Conservation (phyloP, 2,888 invertebrate genomes). For the Spilosoma lubricipeda region DNA sequence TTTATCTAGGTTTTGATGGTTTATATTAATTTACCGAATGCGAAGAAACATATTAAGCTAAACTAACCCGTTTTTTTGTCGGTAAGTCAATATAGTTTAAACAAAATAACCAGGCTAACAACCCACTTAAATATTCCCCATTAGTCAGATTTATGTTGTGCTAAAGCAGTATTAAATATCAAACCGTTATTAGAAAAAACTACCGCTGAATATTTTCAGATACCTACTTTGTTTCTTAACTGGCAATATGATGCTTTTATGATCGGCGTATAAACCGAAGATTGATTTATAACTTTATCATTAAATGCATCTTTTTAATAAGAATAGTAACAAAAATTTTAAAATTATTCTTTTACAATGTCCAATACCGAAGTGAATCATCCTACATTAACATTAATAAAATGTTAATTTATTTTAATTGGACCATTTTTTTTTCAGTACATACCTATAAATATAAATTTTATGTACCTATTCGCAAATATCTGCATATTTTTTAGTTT, state of each 20-base stretch:
- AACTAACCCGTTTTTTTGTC: slow-evolving; percentile 3
- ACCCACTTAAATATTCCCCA: slow-evolving; percentile 11
- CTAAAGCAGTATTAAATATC: slow-evolving; percentile 10
- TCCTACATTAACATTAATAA: slow-evolving; percentile 3
- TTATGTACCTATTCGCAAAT: background rate
- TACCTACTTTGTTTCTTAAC: slow-evolving; percentile 11
- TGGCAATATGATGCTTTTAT: slow-evolving; percentile 25
- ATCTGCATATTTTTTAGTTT: background rate
- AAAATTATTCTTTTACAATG: slow-evolving; percentile 6
- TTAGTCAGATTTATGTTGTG: slow-evolving; percentile 12
- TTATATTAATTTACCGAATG: slow-evolving; percentile 15
- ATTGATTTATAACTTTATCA: slow-evolving; percentile 17
- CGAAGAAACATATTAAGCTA: slow-evolving; percentile 13
- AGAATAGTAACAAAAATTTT: background rate
- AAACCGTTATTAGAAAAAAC: slow-evolving; percentile 8
- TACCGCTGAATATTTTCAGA: slow-evolving; percentile 7
- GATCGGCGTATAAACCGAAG: slow-evolving; percentile 3
- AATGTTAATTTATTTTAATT: slow-evolving; percentile 9
- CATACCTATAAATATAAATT: background rate
- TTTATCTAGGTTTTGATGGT: background rate
- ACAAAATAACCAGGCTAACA: background rate
- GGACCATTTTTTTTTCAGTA: background rate
- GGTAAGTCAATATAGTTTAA: background rate
- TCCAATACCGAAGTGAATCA: background rate
- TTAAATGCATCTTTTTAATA: slow-evolving; percentile 10